These are phyloP conservation scores for Pseudochirops corinnae DNA, from an alignment of 2,797 vertebrate genomes.

Conservation along the genomic window DNA sequence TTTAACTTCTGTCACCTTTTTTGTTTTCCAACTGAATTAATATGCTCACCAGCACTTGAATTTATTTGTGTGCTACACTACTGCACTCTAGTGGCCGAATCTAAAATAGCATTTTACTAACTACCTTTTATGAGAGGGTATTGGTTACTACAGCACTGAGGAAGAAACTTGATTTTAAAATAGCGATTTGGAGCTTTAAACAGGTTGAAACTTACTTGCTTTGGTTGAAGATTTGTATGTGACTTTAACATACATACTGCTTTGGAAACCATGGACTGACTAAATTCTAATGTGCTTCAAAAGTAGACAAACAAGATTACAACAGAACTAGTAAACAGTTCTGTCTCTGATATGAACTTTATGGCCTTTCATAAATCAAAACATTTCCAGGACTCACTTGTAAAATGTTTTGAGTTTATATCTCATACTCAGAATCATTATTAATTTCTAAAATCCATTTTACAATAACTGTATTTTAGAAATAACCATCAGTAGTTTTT, in stretches of 20 bases:
- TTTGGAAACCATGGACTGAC: not conserved
- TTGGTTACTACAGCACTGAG: constrained; percentile 25
- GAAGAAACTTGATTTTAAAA: constrained; percentile 38
- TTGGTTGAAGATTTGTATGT: constrained; percentile 22
- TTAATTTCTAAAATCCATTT: constrained; percentile 21
- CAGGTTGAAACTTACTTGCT: not conserved
- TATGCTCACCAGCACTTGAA: not conserved
- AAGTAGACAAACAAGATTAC: constrained; percentile 10
- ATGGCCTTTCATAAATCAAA: not conserved
- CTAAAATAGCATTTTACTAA: constrained; percentile 48
- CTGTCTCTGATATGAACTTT: constrained; percentile 38
- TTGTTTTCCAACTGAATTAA: not conserved
- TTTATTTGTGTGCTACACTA: constrained; percentile 36
- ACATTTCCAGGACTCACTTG: constrained; percentile 1
- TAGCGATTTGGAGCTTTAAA: constrained; percentile 18
- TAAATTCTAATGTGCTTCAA: constrained; percentile 26
- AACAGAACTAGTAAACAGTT: not conserved
- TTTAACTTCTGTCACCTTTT: not conserved
- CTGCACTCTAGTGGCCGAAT: constrained; percentile 78
- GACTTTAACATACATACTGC: not conserved
- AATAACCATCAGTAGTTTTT: constrained; percentile 33
- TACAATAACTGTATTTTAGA: constrained; percentile 26
- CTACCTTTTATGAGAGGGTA: constrained; percentile 26
- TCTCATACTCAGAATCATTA: not conserved
- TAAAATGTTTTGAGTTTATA: constrained; percentile 7